Conservation (phyloP, 2,113 vertebrate species). For the Phaethornis superciliosus region DNA sequence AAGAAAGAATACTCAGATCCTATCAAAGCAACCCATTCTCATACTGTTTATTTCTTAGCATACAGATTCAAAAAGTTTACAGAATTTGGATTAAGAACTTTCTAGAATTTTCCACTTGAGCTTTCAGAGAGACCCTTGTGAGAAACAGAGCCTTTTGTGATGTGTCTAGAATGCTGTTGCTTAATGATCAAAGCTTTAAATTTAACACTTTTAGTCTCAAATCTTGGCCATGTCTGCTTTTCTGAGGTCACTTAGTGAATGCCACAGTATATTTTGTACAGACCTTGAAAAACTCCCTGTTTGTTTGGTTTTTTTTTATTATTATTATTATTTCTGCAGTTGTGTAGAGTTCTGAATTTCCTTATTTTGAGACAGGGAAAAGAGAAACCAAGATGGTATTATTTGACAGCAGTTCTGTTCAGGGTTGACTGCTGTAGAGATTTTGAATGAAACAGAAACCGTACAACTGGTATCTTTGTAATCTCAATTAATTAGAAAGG, state of each 20-base stretch:
- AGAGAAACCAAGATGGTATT: not conserved
- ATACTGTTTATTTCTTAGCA: not conserved
- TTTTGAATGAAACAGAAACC: not conserved
- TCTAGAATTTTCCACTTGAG: not conserved
- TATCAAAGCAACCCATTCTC: not conserved
- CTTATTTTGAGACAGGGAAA: not conserved
- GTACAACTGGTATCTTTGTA: not conserved
- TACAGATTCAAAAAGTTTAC: not conserved
- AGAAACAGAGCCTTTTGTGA: not conserved
- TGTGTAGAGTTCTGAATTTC: not conserved
- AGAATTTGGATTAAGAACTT: not conserved
- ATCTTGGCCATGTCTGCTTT: not conserved
- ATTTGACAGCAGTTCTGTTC: not conserved
- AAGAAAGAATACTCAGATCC: not conserved
- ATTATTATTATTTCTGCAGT: not conserved
- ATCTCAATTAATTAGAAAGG: not conserved
- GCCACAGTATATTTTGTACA: not conserved
- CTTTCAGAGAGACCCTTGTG: not conserved
- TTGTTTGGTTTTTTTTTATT: too few relatives aligned
- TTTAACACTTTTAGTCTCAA: not conserved
- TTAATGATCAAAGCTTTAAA: not conserved
- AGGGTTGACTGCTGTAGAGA: not conserved
- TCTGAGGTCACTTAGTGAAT: not conserved
- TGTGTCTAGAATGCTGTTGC: not conserved
- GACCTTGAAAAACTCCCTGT: not conserved